phyloP scores from a whole-genome alignment of 30 jellyfish, hydroid and myxozoan genomes.

The Aurelia aurita region DNA sequence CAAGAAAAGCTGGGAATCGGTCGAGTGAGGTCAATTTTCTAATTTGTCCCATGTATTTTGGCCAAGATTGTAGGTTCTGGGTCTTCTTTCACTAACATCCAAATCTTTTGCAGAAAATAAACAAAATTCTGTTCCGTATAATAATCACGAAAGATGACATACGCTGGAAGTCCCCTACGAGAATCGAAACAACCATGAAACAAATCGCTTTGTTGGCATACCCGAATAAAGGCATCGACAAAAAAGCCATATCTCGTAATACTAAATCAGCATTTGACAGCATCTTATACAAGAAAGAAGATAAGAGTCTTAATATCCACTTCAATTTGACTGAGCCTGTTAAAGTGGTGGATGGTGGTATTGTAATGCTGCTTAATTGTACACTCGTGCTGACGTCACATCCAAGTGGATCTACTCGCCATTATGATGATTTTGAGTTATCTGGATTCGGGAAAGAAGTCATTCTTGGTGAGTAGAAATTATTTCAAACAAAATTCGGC shows the following conservation, averaged over 20 bases:
- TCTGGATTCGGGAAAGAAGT: constrained; percentile 19
- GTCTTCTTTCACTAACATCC: neutral
- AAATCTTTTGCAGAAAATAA: neutral
- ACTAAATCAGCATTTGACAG: constrained; percentile 6
- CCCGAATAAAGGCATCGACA: neutral
- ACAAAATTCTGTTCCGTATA: constrained; percentile 8
- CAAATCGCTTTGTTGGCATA: constrained; percentile 4
- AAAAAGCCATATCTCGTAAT: neutral
- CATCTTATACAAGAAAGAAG: neutral
- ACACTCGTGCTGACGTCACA: neutral
- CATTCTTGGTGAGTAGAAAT: neutral
- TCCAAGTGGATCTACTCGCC: neutral
- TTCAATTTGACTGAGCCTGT: constrained; percentile 20
- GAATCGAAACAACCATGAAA: constrained; percentile 14
- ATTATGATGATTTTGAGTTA: neutral
- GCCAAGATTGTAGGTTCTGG: too few species aligned
- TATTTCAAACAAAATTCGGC: neutral
- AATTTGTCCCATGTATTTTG: too few species aligned
- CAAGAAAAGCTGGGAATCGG: too few species aligned
- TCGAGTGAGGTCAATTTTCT: too few species aligned
- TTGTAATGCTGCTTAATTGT: neutral
- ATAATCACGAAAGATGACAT: constrained; percentile 1
- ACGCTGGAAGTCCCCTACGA: constrained; percentile 12
- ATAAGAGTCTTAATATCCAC: neutral
- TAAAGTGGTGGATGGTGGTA: neutral